Conservation (phyloP, 2,113 vertebrate genomes). For the Entomyzon cyanotis region DNA sequence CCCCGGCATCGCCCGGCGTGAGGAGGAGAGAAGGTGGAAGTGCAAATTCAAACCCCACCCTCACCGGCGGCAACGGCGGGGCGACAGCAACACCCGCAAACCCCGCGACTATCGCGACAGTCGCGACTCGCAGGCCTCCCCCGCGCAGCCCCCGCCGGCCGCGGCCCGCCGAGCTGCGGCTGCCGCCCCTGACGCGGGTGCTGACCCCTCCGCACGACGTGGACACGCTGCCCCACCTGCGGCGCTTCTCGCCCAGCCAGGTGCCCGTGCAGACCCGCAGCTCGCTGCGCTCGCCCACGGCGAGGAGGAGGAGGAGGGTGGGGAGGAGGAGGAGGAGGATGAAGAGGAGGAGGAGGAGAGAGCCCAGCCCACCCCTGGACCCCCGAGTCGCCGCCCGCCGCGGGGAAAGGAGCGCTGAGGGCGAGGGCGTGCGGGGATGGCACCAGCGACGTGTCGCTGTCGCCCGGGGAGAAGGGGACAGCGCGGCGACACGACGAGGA, state of each 20-base stretch:
- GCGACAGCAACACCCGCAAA: too few species aligned
- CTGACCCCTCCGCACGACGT: slow-evolving; percentile 83
- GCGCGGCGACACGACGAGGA: not conserved
- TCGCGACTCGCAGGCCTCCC: slow-evolving; percentile 6
- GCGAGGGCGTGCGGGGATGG: not conserved
- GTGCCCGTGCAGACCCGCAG: slow-evolving; percentile 85
- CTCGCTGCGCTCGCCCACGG: slow-evolving; percentile 77
- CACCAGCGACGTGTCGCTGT: not conserved
- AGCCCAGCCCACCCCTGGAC: too few species aligned
- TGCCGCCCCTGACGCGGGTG: slow-evolving; percentile 78
- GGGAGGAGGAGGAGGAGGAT: not conserved
- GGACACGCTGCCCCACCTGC: slow-evolving; percentile 86
- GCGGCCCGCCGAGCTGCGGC: slow-evolving; percentile 75
- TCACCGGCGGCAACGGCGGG: too few species aligned
- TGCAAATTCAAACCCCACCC: too few species aligned
- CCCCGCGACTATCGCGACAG: too few species aligned
- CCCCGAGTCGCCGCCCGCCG: too few species aligned
- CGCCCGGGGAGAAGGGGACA: slow-evolving; percentile 54
- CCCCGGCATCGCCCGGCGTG: slow-evolving; percentile 33
- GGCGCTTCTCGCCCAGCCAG: slow-evolving; percentile 83
- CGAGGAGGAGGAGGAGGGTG: too few species aligned
- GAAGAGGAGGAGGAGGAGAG: slow-evolving; percentile 14
- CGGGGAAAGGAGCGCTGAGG: too few species aligned
- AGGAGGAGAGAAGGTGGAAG: too few species aligned
- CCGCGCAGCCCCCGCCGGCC: slow-evolving; percentile 82